Evolutionary conservation across 2,888 invertebrate species (phyloP), one percentile per base, ranked within the genome.

Genomic region (Caenorhabditis becei): DNA sequence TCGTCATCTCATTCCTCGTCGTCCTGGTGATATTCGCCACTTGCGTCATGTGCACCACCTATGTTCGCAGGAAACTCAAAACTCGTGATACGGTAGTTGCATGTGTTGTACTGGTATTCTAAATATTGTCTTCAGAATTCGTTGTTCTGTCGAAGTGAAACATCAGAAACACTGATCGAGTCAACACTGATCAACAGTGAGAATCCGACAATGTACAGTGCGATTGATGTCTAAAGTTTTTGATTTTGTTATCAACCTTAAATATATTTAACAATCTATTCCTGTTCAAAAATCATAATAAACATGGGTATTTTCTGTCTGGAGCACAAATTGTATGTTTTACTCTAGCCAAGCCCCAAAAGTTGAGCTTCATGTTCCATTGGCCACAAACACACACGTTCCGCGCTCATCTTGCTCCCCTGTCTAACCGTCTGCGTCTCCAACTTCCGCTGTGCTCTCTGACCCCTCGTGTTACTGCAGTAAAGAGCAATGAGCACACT

Each of bases 141-240:
- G 3, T 26, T 65, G 53, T 35, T 78, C 14, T 70, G 78, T 41
- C 80, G 80, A 23, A 69, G 58, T 53, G 77, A 66, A 24, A 81
- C 81, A 10, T 71, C 81, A 5, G 81, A 81, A 51, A 81, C 81
- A 5, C 56, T 80, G 14, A 69, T 80, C 23, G 80, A 80, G 23
- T 80, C 80, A 16, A 62, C 75, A 3, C 24, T 80, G 18, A 80
- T 77, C 59, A 80, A 80, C 53, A 75, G 51, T 59, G 66, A 80
- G n/a, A 58, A 24, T 1, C 72, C 61, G 8, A 74, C 80, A 5
- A 80, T 70, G 54, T 80, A 80, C 37, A 74, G 66, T 56, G 71
- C 80, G 0, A 80, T 80, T 49, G 75, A 80, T 49, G 80, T 80
- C 5, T 75, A 35, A 78, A 0, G n/a, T n/a, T 24, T n/a, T 37